Conservation (phyloP, 2,888 invertebrate species). For the Drosophila longiperda region DNA sequence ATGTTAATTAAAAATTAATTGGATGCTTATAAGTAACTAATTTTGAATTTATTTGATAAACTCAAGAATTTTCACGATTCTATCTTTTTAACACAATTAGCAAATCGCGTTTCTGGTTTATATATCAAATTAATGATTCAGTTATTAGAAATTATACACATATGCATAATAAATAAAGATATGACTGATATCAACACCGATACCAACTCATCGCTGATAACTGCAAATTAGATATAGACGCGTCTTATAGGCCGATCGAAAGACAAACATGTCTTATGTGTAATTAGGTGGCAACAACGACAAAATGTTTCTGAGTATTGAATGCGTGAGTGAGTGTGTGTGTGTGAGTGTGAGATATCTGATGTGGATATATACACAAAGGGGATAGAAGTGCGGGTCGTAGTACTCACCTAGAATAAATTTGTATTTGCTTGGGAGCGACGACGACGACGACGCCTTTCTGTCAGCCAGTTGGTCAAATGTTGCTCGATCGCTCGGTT, state of each 20-base stretch:
- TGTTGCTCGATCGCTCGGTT: conserved; percentile 74
- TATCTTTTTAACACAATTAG: conserved; percentile 12
- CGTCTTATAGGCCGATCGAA: conserved; percentile 31
- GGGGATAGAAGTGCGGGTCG: conserved; percentile 18
- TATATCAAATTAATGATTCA: conserved; percentile 25
- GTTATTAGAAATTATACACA: not conserved
- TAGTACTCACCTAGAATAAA: conserved; percentile 29
- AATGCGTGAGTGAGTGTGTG: conserved; percentile 14
- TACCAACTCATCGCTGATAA: conserved; percentile 29
- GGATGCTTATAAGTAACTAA: not conserved
- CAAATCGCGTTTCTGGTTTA: conserved; percentile 14
- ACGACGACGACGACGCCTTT: conserved; percentile 42
- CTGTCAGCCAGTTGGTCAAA: conserved; percentile 69
- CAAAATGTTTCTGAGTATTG: conserved; percentile 26
- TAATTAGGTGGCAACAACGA: conserved; percentile 52
- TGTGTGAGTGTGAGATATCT: conserved; percentile 23
- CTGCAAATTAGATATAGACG: conserved; percentile 9
- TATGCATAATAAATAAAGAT: conserved; percentile 1
- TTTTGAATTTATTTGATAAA: not conserved
- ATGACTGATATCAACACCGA: not conserved
- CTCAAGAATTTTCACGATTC: not conserved
- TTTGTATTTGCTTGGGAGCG: conserved; percentile 37
- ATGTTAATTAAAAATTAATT: not conserved
- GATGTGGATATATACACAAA: conserved; percentile 6
- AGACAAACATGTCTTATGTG: conserved; percentile 43